Conservation (phyloP, 1,140 invertebrate species). For the Littorina saxatilis region DNA sequence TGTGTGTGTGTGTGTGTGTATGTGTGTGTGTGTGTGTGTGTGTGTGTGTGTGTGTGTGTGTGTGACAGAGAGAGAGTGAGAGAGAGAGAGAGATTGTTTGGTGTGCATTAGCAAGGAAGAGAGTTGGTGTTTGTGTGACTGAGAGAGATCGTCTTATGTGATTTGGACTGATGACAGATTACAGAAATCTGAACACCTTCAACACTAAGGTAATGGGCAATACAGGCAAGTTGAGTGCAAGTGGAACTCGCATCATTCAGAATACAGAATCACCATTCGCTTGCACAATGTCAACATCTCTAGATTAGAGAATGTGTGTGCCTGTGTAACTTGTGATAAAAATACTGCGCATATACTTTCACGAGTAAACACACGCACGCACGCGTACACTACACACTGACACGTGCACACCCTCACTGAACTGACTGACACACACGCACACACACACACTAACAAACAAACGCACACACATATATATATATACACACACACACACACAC, state of each 20-base stretch:
- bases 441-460: no score
- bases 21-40: not conserved
- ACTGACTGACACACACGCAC: not conserved
- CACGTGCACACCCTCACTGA: no score
- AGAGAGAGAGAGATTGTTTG: not conserved
- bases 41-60: conserved; percentile 1
- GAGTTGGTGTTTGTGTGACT: not conserved
- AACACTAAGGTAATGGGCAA: no score
- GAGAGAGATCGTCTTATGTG: not conserved
- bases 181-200: no score
- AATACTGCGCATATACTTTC: no score
- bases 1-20: not conserved
- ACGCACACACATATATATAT: not conserved
- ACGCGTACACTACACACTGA: no score
- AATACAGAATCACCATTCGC: not conserved
- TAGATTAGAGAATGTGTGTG: no score
- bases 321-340: no score
- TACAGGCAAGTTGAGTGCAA: not conserved
- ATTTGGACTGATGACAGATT: not conserved
- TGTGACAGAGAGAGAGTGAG: not conserved
- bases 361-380: no score
- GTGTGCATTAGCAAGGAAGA: not conserved
- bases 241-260: not conserved
- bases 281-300: not conserved
- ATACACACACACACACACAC: not conserved